Conservation (phyloP, 2,113 vertebrate species). For the Trachemys scripta region DNA sequence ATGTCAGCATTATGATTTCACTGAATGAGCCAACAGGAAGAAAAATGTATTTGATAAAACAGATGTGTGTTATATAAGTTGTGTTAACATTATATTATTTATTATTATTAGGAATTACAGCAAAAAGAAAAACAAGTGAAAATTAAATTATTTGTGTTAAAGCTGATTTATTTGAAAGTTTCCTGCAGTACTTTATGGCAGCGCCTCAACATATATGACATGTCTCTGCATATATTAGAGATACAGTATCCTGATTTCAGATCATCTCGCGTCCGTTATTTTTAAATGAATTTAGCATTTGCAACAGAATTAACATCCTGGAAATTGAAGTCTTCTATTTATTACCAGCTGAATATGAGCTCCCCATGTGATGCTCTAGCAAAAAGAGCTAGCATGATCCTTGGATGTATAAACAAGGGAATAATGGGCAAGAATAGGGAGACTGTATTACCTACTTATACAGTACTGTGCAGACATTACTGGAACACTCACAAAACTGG, state of each 20-base stretch:
- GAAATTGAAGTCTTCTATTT: not conserved
- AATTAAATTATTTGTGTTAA: not conserved
- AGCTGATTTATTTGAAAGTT: not conserved
- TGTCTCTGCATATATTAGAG: not conserved
- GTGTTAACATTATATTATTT: not conserved
- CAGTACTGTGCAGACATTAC: not conserved
- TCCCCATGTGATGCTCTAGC: not conserved
- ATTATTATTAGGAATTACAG: not conserved
- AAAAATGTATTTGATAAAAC: not conserved
- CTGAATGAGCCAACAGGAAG: not conserved
- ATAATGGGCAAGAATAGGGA: conserved; percentile 38
- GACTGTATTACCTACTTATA: conserved; percentile 65
- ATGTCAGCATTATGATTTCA: not conserved
- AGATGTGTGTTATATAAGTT: not conserved
- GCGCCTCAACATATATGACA: not conserved
- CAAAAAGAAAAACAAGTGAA: not conserved
- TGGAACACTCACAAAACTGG: not conserved
- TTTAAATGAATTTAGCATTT: not conserved
- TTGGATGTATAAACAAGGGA: not conserved
- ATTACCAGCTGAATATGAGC: not conserved
- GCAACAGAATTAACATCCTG: not conserved
- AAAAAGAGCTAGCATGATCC: conserved; percentile 23
- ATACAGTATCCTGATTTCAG: not conserved
- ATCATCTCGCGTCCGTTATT: not conserved
- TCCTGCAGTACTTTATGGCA: not conserved